phyloP scores from a whole-genome alignment of 2,888 invertebrate genomes.

The Osmoderma eremita region DNA sequence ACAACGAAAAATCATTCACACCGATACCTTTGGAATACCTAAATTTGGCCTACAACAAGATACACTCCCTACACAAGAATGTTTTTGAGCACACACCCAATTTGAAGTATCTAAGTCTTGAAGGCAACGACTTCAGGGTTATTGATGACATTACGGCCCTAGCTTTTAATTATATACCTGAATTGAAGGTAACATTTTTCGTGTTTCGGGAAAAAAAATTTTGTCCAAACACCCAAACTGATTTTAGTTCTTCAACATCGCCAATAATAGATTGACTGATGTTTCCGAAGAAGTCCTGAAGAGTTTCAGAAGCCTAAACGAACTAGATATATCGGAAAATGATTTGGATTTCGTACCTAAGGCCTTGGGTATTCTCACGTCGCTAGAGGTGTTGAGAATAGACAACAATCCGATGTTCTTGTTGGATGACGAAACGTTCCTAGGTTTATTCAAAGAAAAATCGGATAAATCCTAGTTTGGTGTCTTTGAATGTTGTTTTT shows the following conservation, averaged over 20 bases:
- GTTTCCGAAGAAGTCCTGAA: constrained; percentile 68
- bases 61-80: constrained; percentile 70
- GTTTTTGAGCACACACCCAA: constrained; percentile 74
- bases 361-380: constrained; percentile 67
- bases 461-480: constrained; percentile 1
- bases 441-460: constrained; percentile 65
- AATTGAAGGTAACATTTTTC: constrained; percentile 69
- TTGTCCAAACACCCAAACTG: no score
- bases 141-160: constrained; percentile 70
- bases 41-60: constrained; percentile 72
- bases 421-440: constrained; percentile 70
- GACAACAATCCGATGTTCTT: constrained; percentile 71
- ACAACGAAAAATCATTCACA: constrained; percentile 66
- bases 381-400: constrained; percentile 69
- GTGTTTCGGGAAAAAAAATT: no score
- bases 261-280: constrained; percentile 68
- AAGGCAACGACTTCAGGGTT: constrained; percentile 71
- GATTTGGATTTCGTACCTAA: constrained; percentile 70
- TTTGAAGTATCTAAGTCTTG: constrained; percentile 69
- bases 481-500: neutral
- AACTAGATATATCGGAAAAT: constrained; percentile 72
- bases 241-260: constrained; percentile 59
- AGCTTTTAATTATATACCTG: constrained; percentile 57
- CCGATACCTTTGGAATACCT: constrained; percentile 69
- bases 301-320: constrained; percentile 65